phyloP scores from a whole-genome alignment of 2,888 invertebrate genomes.

The Caenorhabditis doughertyi region DNA sequence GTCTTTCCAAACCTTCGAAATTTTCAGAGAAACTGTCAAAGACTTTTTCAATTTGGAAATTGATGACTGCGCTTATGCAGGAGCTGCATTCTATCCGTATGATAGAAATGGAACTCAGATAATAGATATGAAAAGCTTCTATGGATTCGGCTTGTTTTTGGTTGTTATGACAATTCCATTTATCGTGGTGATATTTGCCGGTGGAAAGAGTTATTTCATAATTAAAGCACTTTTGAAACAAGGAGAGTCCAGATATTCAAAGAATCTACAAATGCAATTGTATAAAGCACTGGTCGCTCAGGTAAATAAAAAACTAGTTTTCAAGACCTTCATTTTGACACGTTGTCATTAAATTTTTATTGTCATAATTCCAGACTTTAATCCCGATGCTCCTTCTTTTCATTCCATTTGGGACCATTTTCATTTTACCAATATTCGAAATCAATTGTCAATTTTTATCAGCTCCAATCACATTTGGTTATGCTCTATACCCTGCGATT shows the following conservation, averaged over 20 bases:
- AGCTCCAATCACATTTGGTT: constrained; percentile 23
- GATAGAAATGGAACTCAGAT: not conserved
- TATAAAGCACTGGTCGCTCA: constrained; percentile 52
- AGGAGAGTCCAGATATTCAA: constrained; percentile 21
- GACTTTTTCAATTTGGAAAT: constrained; percentile 13
- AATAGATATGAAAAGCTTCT: not conserved
- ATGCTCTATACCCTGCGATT: constrained; percentile 48
- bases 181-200: constrained; percentile 19
- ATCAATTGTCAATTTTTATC: constrained; percentile 22
- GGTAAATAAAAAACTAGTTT: not conserved
- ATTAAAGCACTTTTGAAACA: constrained; percentile 24
- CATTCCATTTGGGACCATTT: constrained; percentile 23
- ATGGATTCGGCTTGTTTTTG: not conserved
- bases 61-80: constrained; percentile 14
- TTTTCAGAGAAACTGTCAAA: constrained; percentile 8
- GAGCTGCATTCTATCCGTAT: constrained; percentile 9
- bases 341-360: too few relatives aligned
- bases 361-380: not conserved
- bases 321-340: too few relatives aligned
- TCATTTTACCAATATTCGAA: constrained; percentile 8
- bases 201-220: constrained; percentile 18
- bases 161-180: constrained; percentile 19
- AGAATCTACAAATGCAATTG: constrained; percentile 45
- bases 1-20: too few relatives aligned
- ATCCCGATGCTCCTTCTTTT: constrained; percentile 19